phyloP scores from a whole-genome alignment of 2,113 vertebrate species.

The Circaetus cinerascens region DNA sequence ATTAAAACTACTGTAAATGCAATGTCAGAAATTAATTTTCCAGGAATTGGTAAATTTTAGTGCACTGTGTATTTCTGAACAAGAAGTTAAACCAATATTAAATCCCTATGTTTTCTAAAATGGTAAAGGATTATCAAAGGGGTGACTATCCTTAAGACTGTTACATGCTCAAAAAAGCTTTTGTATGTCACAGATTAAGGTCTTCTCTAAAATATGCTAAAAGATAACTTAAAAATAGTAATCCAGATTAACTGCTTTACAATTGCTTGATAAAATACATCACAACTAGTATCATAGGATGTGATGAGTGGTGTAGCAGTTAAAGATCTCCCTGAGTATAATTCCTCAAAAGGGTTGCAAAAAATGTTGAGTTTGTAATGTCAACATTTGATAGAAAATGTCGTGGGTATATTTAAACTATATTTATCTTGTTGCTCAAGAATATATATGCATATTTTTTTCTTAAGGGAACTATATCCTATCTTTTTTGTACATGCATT shows the following conservation, averaged over 20 bases:
- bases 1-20: conserved; percentile 63
- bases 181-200: neutral
- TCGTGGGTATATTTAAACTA: neutral
- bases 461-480: neutral
- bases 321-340: neutral
- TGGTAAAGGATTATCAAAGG: conserved; percentile 26
- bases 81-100: conserved; percentile 50
- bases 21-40: conserved; percentile 56
- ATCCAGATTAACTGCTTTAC: neutral
- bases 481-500: neutral
- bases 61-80: conserved; percentile 54
- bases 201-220: neutral
- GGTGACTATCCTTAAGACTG: neutral
- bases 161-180: neutral
- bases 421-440: neutral
- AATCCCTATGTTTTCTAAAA: conserved; percentile 52
- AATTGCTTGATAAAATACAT: neutral
- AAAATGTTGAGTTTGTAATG: neutral
- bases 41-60: conserved; percentile 57
- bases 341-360: neutral
- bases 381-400: neutral
- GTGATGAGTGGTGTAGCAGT: neutral
- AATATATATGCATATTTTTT: neutral
- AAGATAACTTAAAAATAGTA: neutral
- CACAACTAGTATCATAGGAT: neutral